Percentiles rank a stretch among this genome's conserved stretches.
Evolutionary conservation across 1,140 invertebrate genomes (phyloP).

Genomic region (Calosoma granatense): DNA sequence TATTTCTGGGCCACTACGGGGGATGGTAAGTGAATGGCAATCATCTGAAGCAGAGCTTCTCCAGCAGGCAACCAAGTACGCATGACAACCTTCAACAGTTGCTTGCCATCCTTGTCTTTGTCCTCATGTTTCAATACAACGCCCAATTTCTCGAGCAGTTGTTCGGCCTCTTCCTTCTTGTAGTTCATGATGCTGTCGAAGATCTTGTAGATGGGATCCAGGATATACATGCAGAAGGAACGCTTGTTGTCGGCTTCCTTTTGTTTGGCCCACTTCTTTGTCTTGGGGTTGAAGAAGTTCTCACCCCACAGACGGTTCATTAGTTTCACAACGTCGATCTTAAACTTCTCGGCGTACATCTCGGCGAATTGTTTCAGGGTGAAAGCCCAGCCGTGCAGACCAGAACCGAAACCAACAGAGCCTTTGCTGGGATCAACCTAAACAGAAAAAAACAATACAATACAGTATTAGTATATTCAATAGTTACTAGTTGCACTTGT

Average conservation of each 20-base stretch:
- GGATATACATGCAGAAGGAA: constrained; percentile 97
- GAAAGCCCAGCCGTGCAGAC: constrained; percentile 99
- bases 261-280: constrained; percentile 96
- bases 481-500: too few relatives aligned
- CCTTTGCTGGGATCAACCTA: constrained; percentile 92
- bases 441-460: constrained; percentile 20
- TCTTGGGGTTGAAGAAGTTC: constrained; percentile 95
- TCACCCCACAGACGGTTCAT: constrained; percentile 97
- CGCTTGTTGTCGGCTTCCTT: constrained; percentile 85
- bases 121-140: constrained; percentile 92
- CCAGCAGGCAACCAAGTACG: constrained; percentile 98
- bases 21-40: constrained; percentile 97
- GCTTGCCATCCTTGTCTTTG: constrained; percentile 90
- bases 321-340: constrained; percentile 92
- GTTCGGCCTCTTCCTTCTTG: constrained; percentile 89
- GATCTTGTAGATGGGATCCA: constrained; percentile 98
- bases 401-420: constrained; percentile 98
- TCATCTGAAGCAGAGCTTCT: constrained; percentile 99
- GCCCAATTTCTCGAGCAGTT: constrained; percentile 77
- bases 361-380: constrained; percentile 99
- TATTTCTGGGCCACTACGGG: constrained; percentile 98
- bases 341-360: constrained; percentile 98
- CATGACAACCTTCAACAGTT: constrained; percentile 92
- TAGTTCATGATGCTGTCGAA: constrained; percentile 98
- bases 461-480: too few relatives aligned